Evolutionary conservation across 1,140 invertebrate species (phyloP).

Genomic region (Zelostemma sp.): DNA sequence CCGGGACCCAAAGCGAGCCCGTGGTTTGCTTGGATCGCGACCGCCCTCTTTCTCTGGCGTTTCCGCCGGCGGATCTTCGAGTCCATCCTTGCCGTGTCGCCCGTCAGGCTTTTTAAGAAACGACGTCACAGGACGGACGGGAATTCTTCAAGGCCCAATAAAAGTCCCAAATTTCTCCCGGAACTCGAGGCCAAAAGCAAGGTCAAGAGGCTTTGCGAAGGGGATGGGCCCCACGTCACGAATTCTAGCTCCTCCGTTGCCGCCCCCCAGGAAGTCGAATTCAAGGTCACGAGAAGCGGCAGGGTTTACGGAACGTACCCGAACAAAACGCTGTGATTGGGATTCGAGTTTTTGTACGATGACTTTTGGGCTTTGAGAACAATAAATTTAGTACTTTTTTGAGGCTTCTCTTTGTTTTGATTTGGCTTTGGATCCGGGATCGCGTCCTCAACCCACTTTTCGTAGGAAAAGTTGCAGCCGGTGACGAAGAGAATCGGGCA

Average conservation of each 20-base stretch:
- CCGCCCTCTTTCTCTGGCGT: slow-evolving; percentile 57
- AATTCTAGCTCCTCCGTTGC: slow-evolving; percentile 24
- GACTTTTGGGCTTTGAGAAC: too few relatives aligned
- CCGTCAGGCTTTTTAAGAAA: slow-evolving; percentile 46
- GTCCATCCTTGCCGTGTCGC: slow-evolving; percentile 49
- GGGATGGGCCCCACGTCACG: slow-evolving; percentile 51
- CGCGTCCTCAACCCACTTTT: slow-evolving; percentile 55
- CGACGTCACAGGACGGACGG: slow-evolving; percentile 2
- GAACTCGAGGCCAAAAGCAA: slow-evolving; percentile 36
- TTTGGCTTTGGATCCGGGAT: too few relatives aligned
- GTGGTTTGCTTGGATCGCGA: slow-evolving; percentile 64
- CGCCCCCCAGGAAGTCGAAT: slow-evolving; percentile 51
- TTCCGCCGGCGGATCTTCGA: slow-evolving; percentile 52
- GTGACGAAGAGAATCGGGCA: slow-evolving; percentile 36
- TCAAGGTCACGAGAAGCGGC: slow-evolving; percentile 64
- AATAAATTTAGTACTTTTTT: too few relatives aligned
- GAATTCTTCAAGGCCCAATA: background rate
- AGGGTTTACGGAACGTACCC: slow-evolving; percentile 64
- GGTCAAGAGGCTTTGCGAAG: slow-evolving; percentile 54
- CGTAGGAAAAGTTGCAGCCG: slow-evolving; percentile 28
- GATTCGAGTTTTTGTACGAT: too few relatives aligned
- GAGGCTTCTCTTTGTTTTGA: too few relatives aligned
- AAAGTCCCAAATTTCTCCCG: slow-evolving; percentile 28
- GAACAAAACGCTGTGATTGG: too few relatives aligned
- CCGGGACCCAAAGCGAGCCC: slow-evolving; percentile 48